Conservation (phyloP, 2,888 invertebrate genomes). For the Cremastinae sp. region DNA sequence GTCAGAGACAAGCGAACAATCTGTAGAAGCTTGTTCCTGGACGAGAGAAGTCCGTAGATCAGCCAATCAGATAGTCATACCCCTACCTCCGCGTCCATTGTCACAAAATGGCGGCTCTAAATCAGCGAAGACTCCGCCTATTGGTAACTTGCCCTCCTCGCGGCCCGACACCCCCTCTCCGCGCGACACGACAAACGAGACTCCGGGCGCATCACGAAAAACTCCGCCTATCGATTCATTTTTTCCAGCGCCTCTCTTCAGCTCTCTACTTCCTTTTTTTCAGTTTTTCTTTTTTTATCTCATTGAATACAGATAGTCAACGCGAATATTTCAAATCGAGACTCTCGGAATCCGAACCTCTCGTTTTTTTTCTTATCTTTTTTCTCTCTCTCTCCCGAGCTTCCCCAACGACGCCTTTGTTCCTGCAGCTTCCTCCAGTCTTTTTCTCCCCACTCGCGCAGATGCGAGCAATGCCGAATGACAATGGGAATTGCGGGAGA, state of each 20-base stretch:
- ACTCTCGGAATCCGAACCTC: constrained; percentile 4
- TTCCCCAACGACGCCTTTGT: constrained; percentile 36
- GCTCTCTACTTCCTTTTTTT: constrained; percentile 42
- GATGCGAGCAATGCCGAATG: background rate
- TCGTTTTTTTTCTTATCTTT: constrained; percentile 38
- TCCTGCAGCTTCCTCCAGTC: constrained; percentile 29
- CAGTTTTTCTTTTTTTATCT: constrained; percentile 4
- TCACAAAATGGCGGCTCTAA: constrained; percentile 80
- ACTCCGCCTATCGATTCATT: constrained; percentile 81
- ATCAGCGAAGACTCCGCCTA: constrained; percentile 79
- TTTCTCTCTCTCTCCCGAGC: constrained; percentile 28
- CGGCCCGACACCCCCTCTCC: constrained; percentile 11
- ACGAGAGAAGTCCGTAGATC: constrained; percentile 79
- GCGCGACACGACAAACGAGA: constrained; percentile 56
- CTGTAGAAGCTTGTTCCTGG: constrained; percentile 79
- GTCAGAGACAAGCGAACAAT: constrained; percentile 79
- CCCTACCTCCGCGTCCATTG: constrained; percentile 76
- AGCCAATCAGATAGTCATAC: constrained; percentile 80
- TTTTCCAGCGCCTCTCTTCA: constrained; percentile 68
- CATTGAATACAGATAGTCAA: constrained; percentile 7
- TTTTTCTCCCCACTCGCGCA: constrained; percentile 11
- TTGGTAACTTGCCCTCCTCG: constrained; percentile 66
- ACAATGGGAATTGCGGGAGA: constrained; percentile 11
- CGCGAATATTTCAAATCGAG: constrained; percentile 2
- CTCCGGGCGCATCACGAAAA: constrained; percentile 75